Evolutionary conservation across 2,113 vertebrate species (phyloP).

Genomic region (Bubo blakistoni): DNA sequence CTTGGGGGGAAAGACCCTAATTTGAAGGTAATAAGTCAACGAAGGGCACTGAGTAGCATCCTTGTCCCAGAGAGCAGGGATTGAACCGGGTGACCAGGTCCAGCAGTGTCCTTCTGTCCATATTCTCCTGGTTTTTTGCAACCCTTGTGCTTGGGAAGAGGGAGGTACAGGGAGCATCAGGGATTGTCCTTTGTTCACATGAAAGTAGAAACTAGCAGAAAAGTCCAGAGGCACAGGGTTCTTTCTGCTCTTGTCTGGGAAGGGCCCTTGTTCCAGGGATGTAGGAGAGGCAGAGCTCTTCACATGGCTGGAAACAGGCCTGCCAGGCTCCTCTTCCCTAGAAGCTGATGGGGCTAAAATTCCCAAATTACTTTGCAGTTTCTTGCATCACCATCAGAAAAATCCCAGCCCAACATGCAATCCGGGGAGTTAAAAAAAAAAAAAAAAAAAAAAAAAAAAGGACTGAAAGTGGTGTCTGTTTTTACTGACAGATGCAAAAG

Average conservation of each 20-base stretch:
- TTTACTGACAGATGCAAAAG: background rate
- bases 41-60: background rate
- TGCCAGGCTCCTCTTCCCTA: background rate
- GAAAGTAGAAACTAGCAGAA: background rate
- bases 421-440: background rate
- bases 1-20: background rate
- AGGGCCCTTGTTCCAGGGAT: background rate
- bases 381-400: background rate
- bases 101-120: accelerated
- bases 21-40: background rate
- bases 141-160: background rate
- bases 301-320: background rate
- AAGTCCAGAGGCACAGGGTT: background rate
- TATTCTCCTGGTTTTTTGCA: background rate
- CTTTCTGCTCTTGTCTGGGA: background rate
- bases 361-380: background rate
- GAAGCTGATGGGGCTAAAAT: background rate
- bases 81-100: background rate
- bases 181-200: background rate
- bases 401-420: background rate
- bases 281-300: background rate
- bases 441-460: background rate
- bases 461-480: background rate
- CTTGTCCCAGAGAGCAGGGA: background rate
- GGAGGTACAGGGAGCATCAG: background rate